Evolutionary conservation across 2,113 vertebrate genomes (phyloP), one percentile per base, ranked within the genome.

Genomic region (Scytalopus superciliaris): DNA sequence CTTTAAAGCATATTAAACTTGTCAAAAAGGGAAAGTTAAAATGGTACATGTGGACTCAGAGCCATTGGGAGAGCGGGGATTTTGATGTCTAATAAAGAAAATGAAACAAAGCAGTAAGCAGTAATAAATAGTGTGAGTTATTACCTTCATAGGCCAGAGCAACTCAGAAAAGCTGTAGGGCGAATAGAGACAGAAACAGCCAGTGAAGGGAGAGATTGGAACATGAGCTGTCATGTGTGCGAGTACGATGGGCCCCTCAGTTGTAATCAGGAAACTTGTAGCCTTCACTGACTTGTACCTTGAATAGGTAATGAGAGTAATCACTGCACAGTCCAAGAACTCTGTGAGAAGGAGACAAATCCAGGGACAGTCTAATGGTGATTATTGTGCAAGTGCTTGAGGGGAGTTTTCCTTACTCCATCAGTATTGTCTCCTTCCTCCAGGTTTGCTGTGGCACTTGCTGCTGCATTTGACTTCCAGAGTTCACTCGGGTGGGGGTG

Each of bases 231-330:
- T 62, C 19, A 0, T 28, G 24, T 44, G 31, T 72, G n/a, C 39
- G 64, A 56, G 37, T 7, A 13, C 0, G 1, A 4, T 1, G 64
- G 62, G 7, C 21, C 22, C 11, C 33, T 74, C 19, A 17, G 2
- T 8, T 27, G 57, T 19, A 55, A 52, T 2, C 63, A 47, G 27
- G 45, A 67, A 70, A 8, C 23, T 67, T n/a, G 23, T 15, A 67
- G 22, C 30, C 55, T 55, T 40, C 19, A 17, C 31, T 49, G 68
- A n/a, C 27, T 81, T 82, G 24, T 33, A 19, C 39, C 52, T 82
- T 47, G 52, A 59, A 52, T 12, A 73, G 70, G 31, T 42, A 60
- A 60, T 35, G 14, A 83, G 10, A 42, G 33, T 64, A 39, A 52
- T 67, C 25, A 72, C 45, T 27, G 35, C 14, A 35, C 23, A 56